Percentiles rank a stretch among this genome's conserved stretches.
Evolutionary conservation across 37 sponge, comb jelly and placozoan genomes (phyloP).

Genomic region (Geodia barretti): DNA sequence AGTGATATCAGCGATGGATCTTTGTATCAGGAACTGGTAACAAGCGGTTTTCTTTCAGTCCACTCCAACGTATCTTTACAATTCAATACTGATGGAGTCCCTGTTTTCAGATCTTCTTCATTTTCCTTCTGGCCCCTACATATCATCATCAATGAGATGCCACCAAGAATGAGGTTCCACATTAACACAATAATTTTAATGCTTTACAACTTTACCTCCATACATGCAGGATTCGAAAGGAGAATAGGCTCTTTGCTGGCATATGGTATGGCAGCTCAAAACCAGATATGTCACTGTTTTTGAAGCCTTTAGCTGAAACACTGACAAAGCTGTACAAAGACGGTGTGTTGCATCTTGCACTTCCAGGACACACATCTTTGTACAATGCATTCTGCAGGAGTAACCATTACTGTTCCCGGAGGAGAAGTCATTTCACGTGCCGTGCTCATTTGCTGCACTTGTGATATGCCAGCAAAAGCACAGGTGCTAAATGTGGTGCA

Average conservation of each 20-base stretch:
- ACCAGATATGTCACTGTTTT: conserved; percentile 61
- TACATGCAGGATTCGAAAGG: conserved; percentile 23
- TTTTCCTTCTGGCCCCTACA: conserved; percentile 59
- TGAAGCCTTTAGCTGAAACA: conserved; percentile 34
- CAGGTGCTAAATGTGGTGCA: conserved; percentile 32
- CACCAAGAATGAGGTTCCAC: conserved; percentile 30
- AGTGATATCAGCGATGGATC: conserved; percentile 46
- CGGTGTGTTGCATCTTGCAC: conserved; percentile 11
- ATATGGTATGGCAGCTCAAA: conserved; percentile 53
- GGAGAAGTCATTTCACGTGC: conserved; percentile 4
- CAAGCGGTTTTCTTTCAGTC: conserved; percentile 34
- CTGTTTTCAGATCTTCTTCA: conserved; percentile 41
- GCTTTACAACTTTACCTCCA: background rate
- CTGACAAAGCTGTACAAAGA: conserved; percentile 24
- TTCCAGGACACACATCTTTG: background rate
- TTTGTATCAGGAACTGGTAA: conserved; percentile 24
- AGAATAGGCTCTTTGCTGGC: conserved; percentile 47
- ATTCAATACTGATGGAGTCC: conserved; percentile 52
- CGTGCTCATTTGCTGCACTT: conserved; percentile 31
- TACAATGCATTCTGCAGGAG: background rate
- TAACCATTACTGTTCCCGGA: conserved; percentile 1
- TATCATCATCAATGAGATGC: conserved; percentile 49
- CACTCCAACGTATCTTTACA: conserved; percentile 16
- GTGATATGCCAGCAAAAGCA: conserved; percentile 58
- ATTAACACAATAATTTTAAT: background rate